Evolutionary conservation across 2,113 vertebrate species (phyloP), one percentile per base, ranked within the genome.

Genomic region (Machaerirhynchus nigripectus): DNA sequence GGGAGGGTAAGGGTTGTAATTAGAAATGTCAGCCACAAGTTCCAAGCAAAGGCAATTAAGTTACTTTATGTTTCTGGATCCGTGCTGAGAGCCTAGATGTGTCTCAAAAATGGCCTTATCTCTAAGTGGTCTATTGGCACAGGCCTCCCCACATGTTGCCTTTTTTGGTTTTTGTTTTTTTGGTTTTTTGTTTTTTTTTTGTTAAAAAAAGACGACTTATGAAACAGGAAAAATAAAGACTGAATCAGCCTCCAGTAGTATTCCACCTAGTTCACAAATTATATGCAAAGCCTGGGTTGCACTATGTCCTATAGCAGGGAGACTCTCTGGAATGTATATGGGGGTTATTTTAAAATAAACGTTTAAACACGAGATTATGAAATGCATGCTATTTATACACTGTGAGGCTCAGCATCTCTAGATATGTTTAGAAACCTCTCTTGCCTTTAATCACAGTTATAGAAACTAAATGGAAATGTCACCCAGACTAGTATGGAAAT

Each of bases 371-470:
- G 73, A 96, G 96, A 95, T 97, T 96, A 94, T 87, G 94, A 96
- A 97, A 97, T 95, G 91, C 92, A 85, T 91, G 91, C 97, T 98
- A 97, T 98, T 98, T 97, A 97, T 98, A 96, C 77, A 91, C 93
- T 86, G 68, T 67, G 73, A 97, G 95, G 88, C 95, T 96, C 94
- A 95, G 91, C 95, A 91, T 97, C 96, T 96, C 96, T 86, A 93
- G 96, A 96, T 97, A 97, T 97, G 97, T 97, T 97, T 98, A 97
- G 97, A 97, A 97, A 95, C 87, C 93, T 96, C 94, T 93, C 93
- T 92, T 46, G 70, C 94, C 97, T 97, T 96, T 95, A 96, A 95
- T 96, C 95, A 78, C 88, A 69, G 93, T 97, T 96, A 93, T 91
- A 96, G 96, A 95, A 97, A 96, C 90, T 94, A 96, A 97, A 96